Conservation (phyloP, 2,797 vertebrate species). For the Alauda arvensis region DNA sequence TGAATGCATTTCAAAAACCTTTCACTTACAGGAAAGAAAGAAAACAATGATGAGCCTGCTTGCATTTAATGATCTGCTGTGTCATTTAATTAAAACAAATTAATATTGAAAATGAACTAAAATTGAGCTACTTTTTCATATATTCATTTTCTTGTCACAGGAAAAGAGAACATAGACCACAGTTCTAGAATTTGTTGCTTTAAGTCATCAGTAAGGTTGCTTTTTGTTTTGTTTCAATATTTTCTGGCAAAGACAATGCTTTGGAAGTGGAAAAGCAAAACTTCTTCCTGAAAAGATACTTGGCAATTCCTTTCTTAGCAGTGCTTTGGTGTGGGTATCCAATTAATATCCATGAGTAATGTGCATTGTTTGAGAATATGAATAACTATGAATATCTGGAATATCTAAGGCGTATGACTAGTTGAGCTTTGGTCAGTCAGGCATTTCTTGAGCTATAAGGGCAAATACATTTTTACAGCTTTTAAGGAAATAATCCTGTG, state of each 20-base stretch:
- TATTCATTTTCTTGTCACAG: background rate
- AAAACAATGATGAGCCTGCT: conserved; percentile 28
- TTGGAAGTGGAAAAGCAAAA: background rate
- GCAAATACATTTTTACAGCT: background rate
- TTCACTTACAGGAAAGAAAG: background rate
- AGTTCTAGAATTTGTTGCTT: background rate
- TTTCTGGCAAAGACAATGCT: background rate
- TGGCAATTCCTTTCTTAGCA: background rate
- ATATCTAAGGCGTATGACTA: background rate
- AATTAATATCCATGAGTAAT: background rate
- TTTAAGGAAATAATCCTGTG: background rate
- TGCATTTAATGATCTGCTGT: conserved; percentile 25
- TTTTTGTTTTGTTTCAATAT: background rate
- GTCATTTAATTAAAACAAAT: conserved; percentile 42
- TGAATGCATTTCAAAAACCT: background rate
- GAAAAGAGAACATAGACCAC: background rate
- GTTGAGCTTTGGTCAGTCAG: background rate
- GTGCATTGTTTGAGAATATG: background rate
- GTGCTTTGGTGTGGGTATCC: accelerated
- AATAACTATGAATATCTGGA: background rate
- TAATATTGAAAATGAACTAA: conserved; percentile 27
- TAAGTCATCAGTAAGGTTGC: background rate
- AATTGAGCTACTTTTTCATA: background rate
- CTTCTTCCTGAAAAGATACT: background rate
- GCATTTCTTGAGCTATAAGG: background rate